A percentile compares a stretch with the other conserved stretches of the same genome.
These are phyloP conservation scores for Scolanthus callimorphus DNA, from an alignment of 92 coral and sea anemone genomes.

Conservation along the genomic window DNA sequence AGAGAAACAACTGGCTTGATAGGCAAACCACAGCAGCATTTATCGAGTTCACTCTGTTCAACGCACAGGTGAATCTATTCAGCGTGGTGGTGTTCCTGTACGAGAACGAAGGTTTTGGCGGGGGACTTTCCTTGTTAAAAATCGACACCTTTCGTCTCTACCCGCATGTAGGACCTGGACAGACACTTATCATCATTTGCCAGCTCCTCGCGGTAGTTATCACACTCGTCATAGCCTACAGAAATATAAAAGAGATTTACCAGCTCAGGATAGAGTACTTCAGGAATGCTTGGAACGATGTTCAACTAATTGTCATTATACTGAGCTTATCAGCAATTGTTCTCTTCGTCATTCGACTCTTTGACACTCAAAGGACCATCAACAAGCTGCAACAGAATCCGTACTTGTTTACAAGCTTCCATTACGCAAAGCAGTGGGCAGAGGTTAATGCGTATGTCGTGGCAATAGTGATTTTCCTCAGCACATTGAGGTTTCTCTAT, in stretches of 20 bases:
- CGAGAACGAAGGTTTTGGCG: constrained; percentile 32
- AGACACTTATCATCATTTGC: constrained; percentile 16
- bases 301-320: constrained; percentile 26
- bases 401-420: constrained; percentile 29
- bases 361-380: constrained; percentile 29
- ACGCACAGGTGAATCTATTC: constrained; percentile 25
- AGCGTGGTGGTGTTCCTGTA: constrained; percentile 19
- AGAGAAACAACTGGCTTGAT: constrained; percentile 41
- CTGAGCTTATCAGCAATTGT: constrained; percentile 24
- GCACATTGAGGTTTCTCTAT: constrained; percentile 16
- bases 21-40: constrained; percentile 37
- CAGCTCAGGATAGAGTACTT: constrained; percentile 27
- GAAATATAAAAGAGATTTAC: constrained; percentile 24
- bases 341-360: constrained; percentile 17
- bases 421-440: constrained; percentile 31
- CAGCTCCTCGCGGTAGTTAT: constrained; percentile 27
- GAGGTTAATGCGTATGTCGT: constrained; percentile 25
- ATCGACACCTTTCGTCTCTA: constrained; percentile 38
- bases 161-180: constrained; percentile 21
- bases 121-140: constrained; percentile 15
- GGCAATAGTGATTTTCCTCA: constrained; percentile 24
- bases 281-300: constrained; percentile 24
- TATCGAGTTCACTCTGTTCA: constrained; percentile 39
- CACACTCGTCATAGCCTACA: constrained; percentile 21
- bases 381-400: constrained; percentile 31